A percentile compares a stretch with the other conserved stretches of the same genome.
Evolutionary conservation across 2,888 invertebrate species (phyloP).

Genomic region (Morinoia aosen): DNA sequence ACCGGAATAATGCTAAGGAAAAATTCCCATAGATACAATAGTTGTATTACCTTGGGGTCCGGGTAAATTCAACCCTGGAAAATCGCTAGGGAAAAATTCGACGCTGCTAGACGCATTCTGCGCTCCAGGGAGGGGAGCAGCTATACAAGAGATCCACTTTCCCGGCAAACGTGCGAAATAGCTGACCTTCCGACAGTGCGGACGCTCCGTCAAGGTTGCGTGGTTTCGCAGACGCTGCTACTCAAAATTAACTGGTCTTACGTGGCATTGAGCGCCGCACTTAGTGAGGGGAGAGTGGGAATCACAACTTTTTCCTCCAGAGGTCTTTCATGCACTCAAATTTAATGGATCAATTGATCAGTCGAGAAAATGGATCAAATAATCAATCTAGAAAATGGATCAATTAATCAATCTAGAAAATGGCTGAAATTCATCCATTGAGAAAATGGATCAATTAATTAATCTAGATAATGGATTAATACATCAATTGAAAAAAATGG

Average conservation of each 20-base stretch:
- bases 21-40: too few relatives aligned
- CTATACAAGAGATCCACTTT: not conserved
- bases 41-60: too few relatives aligned
- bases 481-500: too few relatives aligned
- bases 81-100: too few relatives aligned
- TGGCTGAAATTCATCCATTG: too few relatives aligned
- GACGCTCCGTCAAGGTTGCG: not conserved
- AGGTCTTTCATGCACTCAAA: not conserved
- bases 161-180: not conserved
- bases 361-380: too few relatives aligned
- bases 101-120: not conserved
- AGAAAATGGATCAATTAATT: too few relatives aligned
- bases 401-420: too few relatives aligned
- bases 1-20: too few relatives aligned
- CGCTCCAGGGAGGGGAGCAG: not conserved
- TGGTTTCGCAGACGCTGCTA: not conserved
- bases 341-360: not conserved
- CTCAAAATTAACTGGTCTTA: not conserved
- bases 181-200: not conserved
- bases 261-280: not conserved
- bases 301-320: not conserved
- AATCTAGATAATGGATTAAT: too few relatives aligned
- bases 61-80: too few relatives aligned
- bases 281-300: not conserved
- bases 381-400: too few relatives aligned